These are phyloP conservation scores for Cryptus armator DNA, from an alignment of 2,888 invertebrate species.

Conservation along the genomic window DNA sequence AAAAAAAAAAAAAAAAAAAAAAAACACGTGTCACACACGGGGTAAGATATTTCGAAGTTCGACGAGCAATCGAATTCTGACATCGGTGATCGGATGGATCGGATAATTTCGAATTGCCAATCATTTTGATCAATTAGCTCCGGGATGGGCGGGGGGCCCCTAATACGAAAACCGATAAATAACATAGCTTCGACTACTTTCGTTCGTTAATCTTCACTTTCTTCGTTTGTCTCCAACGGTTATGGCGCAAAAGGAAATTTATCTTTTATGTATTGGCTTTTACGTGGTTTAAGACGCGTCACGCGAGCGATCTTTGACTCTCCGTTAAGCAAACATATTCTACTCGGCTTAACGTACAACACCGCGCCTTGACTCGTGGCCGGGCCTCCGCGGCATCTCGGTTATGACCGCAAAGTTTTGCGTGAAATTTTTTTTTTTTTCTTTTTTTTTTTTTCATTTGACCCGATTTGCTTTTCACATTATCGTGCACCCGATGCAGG, in stretches of 20 bases:
- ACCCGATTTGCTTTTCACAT: slow-evolving; percentile 21
- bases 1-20: background rate
- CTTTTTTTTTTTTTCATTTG: slow-evolving; percentile 14
- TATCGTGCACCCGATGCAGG: background rate
- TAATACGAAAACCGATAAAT: background rate
- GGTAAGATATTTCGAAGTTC: background rate
- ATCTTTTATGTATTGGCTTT: slow-evolving; percentile 37
- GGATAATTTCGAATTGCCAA: background rate
- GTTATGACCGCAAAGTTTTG: background rate
- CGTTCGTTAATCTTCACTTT: background rate
- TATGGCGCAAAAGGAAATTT: background rate
- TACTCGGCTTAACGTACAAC: background rate
- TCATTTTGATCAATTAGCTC: background rate
- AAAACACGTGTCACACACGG: background rate
- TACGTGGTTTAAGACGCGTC: slow-evolving; percentile 19
- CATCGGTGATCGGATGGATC: background rate
- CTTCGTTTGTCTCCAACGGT: slow-evolving; percentile 7
- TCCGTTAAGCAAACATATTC: slow-evolving; percentile 54
- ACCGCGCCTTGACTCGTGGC: background rate
- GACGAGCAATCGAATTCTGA: background rate
- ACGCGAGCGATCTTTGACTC: slow-evolving; percentile 48
- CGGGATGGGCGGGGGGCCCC: background rate
- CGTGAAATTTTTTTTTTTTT: slow-evolving; percentile 7
- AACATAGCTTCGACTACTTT: background rate
- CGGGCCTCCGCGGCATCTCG: background rate